Evolutionary conservation across 2,797 vertebrate species (phyloP).

Genomic region (Rhodeus uyekii): DNA sequence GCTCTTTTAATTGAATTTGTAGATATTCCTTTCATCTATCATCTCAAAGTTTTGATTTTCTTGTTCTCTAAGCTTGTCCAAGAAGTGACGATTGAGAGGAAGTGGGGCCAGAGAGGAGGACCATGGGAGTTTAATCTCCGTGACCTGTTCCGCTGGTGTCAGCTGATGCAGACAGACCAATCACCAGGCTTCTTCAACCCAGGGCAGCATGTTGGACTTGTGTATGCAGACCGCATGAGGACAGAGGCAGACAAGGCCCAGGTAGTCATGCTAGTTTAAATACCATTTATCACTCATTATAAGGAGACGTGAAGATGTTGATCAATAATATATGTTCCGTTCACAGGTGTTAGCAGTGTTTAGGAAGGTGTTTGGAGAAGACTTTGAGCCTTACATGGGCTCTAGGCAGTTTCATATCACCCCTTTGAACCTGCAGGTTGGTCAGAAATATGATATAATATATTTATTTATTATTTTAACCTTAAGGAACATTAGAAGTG

Average conservation of each 20-base stretch:
- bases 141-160: conserved; percentile 97
- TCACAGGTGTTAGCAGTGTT: conserved; percentile 85
- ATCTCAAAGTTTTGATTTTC: neutral
- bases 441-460: conserved; percentile 5
- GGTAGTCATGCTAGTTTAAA: conserved; percentile 67
- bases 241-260: conserved; percentile 85
- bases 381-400: conserved; percentile 81
- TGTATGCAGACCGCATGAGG: conserved; percentile 95
- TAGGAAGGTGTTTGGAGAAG: conserved; percentile 84
- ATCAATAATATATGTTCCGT: neutral
- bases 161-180: conserved; percentile 94
- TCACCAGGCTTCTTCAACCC: conserved; percentile 89
- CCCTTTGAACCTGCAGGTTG: conserved; percentile 91
- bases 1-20: neutral
- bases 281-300: neutral
- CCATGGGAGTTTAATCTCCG: conserved; percentile 99
- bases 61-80: conserved; percentile 80
- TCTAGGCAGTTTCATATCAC: conserved; percentile 90
- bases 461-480: neutral
- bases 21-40: neutral
- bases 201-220: conserved; percentile 89
- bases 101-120: conserved; percentile 94
- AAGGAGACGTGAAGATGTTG: neutral
- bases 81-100: conserved; percentile 86
- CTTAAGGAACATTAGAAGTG: neutral